Base-by-base conservation (phyloP, 2,888 invertebrate genomes). In the Sesia bembeciformis region DNA sequence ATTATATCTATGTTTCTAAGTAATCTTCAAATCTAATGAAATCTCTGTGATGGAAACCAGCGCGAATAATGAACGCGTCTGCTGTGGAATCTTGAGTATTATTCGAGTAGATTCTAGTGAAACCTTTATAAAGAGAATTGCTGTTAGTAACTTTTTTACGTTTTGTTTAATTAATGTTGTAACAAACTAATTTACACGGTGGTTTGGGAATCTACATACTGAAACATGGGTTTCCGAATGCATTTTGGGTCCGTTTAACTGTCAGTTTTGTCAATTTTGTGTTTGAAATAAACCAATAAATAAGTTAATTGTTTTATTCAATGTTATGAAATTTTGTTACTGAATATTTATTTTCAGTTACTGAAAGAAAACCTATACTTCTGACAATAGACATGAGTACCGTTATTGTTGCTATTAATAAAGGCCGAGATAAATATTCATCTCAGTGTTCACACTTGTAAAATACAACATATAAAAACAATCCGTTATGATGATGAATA, bases 241-340 rank as follows among this genome's bases (percentile, higher is more conserved):
- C 78, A 78, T 80, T 78, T 80, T 82, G 79, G 81, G 74, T 81
- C 81, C 78, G 81, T 79, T 77, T 78, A 80, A 81, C 75, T 85
- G 80, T 84, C 81, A 81, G 78, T 85, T 82, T 83, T 86, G n/a
- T 80, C 84, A 85, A 84, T 81, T 84, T 87, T 87, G 87, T 87
- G 87, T 87, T 87, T 84, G 71, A 84, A 85, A 85, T 86, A 87
- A 88, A 87, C 80, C 78, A 78, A 80, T 86, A 83, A 83, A 85
- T 74, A 75, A 46, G 46, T 46, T 23, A 23, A 23, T 23, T 23
- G 23, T 23, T 23, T 23, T 23, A 23, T 23, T 23, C 23, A 23
- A 23, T 23, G 23, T 23, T 23, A 23, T 23, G 23, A 23, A 23
- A 23, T 23, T 23, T 23, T 1, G 23, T 23, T 23, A 23, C 23